phyloP scores from a whole-genome alignment of 2,113 vertebrate species.

The Noctilio leporinus region DNA sequence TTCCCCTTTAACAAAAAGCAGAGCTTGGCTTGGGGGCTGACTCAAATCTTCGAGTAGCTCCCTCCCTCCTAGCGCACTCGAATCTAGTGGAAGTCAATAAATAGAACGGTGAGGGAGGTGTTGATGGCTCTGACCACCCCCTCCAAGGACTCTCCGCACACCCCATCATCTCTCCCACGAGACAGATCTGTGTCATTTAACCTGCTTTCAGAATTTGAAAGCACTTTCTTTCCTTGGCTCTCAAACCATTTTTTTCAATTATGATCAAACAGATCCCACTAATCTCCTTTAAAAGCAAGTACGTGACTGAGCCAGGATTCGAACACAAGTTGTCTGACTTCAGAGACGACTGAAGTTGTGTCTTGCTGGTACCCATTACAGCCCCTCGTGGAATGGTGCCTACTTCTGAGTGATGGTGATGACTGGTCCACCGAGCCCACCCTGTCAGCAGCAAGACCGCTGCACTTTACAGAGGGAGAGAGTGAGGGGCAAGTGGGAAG shows the following conservation, averaged over 20 bases:
- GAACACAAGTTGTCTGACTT: slow-evolving; percentile 42
- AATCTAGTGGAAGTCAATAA: slow-evolving; percentile 61
- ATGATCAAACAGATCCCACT: slow-evolving; percentile 61
- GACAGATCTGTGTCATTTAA: slow-evolving; percentile 36
- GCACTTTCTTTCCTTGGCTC: slow-evolving; percentile 55
- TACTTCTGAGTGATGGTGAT: neutral
- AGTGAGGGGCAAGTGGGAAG: neutral
- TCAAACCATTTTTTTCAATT: slow-evolving; percentile 65
- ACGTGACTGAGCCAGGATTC: slow-evolving; percentile 51
- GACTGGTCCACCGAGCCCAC: neutral
- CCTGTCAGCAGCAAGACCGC: neutral
- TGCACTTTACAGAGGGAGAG: neutral
- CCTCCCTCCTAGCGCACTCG: neutral
- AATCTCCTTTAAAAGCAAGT: slow-evolving; percentile 54
- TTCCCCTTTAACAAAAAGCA: slow-evolving; percentile 64
- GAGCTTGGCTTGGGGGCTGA: slow-evolving; percentile 31
- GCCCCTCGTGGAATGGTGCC: neutral
- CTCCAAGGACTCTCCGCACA: slow-evolving; percentile 13
- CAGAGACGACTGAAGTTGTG: neutral
- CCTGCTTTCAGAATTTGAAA: slow-evolving; percentile 46
- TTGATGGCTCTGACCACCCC: slow-evolving; percentile 58
- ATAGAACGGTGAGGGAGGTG: slow-evolving; percentile 60
- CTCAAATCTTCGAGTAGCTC: slow-evolving; percentile 44
- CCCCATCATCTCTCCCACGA: slow-evolving; percentile 32
- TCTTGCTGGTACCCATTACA: slow-evolving; percentile 23